Evolutionary conservation across 2,797 vertebrate species (phyloP), one percentile per base, ranked within the genome.

Genomic region (Gambelia wislizenii): DNA sequence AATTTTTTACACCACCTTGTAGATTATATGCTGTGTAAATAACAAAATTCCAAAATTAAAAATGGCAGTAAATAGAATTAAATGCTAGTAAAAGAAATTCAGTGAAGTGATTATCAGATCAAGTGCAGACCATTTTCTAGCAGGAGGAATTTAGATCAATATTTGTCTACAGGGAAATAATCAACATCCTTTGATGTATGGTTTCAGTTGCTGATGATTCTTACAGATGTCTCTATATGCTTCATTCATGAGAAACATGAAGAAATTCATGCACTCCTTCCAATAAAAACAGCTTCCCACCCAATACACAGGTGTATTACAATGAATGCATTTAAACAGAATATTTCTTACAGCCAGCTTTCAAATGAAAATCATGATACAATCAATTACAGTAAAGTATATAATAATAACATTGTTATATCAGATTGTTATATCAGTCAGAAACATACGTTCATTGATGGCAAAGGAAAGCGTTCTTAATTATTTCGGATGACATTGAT

Each of bases 191-290:
- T 64, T 42, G 72, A 64, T 85, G 93, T 82, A 30, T 92, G 90
- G 89, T 90, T 81, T 61, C 36, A 83, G 70, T 93, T 90, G 69
- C 79, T 96, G 93, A 95, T 95, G 94, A 95, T 92, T 95, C 95
- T 94, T 86, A 94, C 96, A 96, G 95, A 89, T 78, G 74, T 20
- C 33, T 78, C 47, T 87, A 25, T 87, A 89, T 91, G 92, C 92
- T 95, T 95, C 94, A 95, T 93, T 92, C 77, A 79, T 33, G 56
- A 86, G 27, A 82, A 88, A 82, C n/a, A 85, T 56, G 56, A 72
- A 33, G 42, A 77, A 85, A 80, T 36, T 2, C 56, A 79, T 20
- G 14, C 25, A 36, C 30, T 39, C 14, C 2, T 33, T 75, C 49
- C 22, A 47, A 72, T 6, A n/a, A 52, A 74, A 74, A 87, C 44